Evolutionary conservation across 2,113 vertebrate species (phyloP), one percentile per base, ranked within the genome.

Genomic region (Dipodomys spectabilis): DNA sequence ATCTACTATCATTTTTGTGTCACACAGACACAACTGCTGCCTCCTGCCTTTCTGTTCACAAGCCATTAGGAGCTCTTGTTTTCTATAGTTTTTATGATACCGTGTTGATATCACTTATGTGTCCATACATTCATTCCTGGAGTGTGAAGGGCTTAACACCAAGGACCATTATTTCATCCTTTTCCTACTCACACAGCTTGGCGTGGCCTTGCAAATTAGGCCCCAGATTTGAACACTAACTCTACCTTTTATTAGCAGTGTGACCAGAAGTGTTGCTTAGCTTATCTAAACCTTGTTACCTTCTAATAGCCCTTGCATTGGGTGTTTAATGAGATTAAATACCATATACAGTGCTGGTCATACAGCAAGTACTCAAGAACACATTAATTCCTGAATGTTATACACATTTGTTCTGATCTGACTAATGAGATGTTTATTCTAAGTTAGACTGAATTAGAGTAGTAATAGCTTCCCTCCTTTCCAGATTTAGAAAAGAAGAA

Each of bases 271-370:
- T 81, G 6, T 28, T 88, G n/a, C 90, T 62, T 94, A 85, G 74
- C 64, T 87, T 86, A 13, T 81, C 30, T 62, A 60, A 60, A 20
- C 28, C 10, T 67, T 60, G 30, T 88, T 82, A 64, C 86, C 69
- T 69, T 35, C 62, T 35, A 93, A 39, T 64, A n/a, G 64, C 28
- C 0, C 5, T n/a, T 78, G 6, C 23, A 91, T 77, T 95, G 84
- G 80, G 32, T 81, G 67, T 0, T 91, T 84, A 91, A 82, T 71
- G 35, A 87, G 32, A 73, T 49, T 80, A 95, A 95, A 82, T 53
- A 53, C 60, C 28, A 83, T 3, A 2, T 49, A 44, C 4, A 39
- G 7, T 64, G 62, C 5, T 71, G 75, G 10, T 45, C 89, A 69
- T 28, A 92, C 7, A 89, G 57, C 62, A 88, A 86, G 8, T 65